Conservation (phyloP, 2,888 invertebrate species). For the Calameuta filiformis region DNA sequence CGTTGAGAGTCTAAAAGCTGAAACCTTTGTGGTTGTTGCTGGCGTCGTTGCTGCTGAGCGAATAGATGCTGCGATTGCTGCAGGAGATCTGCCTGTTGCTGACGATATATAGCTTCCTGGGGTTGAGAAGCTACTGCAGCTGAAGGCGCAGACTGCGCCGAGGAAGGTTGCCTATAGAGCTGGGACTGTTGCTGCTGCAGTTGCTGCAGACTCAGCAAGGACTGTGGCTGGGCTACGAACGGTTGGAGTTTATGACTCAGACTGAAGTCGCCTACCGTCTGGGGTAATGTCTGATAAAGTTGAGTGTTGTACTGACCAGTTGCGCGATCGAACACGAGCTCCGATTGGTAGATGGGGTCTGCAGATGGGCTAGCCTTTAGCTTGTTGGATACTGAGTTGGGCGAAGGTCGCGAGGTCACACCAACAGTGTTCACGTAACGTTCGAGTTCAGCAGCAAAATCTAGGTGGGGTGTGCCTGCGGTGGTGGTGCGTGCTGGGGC, state of each 20-base stretch:
- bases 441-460: constrained; percentile 82
- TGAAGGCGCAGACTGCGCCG: constrained; percentile 60
- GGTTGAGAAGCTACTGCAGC: constrained; percentile 42
- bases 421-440: constrained; percentile 69
- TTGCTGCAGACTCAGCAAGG: constrained; percentile 72
- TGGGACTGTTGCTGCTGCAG: constrained; percentile 63
- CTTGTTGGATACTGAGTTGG: constrained; percentile 25
- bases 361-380: constrained; percentile 56
- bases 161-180: constrained; percentile 46
- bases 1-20: constrained; percentile 63
- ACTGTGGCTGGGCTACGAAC: constrained; percentile 74
- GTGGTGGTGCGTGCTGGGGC: constrained; percentile 47
- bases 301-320: constrained; percentile 84
- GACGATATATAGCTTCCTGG: constrained; percentile 67
- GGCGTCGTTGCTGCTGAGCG: constrained; percentile 67
- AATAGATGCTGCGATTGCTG: constrained; percentile 76
- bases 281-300: constrained; percentile 80
- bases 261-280: constrained; percentile 77
- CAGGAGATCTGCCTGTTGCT: constrained; percentile 74
- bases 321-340: constrained; percentile 80
- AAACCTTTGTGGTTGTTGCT: constrained; percentile 59
- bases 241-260: constrained; percentile 81
- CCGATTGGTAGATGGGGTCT: constrained; percentile 81
- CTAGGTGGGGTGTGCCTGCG: constrained; percentile 67
- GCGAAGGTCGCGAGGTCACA: constrained; percentile 40